These are phyloP conservation scores for Amphibalanus amphitrite DNA, from an alignment of 1,140 invertebrate genomes.

Conservation along the genomic window DNA sequence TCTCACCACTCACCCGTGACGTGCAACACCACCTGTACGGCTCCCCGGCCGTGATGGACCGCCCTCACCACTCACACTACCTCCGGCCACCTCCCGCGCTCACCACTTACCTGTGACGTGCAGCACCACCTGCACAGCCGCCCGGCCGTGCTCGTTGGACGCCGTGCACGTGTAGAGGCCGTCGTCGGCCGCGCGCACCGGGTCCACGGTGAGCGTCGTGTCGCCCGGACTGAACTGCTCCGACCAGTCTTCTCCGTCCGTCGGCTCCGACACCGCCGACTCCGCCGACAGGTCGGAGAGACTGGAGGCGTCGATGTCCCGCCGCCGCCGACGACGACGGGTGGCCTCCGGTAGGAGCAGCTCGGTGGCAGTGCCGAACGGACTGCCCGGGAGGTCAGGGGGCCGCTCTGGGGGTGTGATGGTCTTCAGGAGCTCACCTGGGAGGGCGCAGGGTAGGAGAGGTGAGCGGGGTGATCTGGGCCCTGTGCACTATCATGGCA, in stretches of 20 bases:
- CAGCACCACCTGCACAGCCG: conserved; percentile 16
- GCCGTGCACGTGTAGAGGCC: conserved; percentile 20
- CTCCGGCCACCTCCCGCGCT: background rate
- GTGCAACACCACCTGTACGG: conserved; percentile 17
- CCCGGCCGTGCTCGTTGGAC: conserved; percentile 17
- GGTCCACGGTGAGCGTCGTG: background rate
- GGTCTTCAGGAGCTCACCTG: background rate
- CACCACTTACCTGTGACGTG: conserved; percentile 15
- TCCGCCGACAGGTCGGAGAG: background rate
- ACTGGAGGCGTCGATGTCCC: background rate
- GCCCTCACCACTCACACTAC: no score
- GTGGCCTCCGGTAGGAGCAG: background rate
- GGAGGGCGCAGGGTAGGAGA: no score
- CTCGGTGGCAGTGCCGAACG: no score
- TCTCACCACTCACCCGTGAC: conserved; percentile 14
- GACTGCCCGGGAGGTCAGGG: no score
- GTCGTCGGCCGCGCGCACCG: conserved; percentile 9
- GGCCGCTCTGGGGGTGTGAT: background rate
- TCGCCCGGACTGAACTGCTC: background rate
- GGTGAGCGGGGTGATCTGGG: no score
- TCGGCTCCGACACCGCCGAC: no score
- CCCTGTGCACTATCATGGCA: no score
- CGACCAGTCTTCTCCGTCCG: background rate
- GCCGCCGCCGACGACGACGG: no score
- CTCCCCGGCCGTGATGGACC: conserved; percentile 16